Conservation (phyloP, 2,797 vertebrate genomes). For the Lithobates pipiens region DNA sequence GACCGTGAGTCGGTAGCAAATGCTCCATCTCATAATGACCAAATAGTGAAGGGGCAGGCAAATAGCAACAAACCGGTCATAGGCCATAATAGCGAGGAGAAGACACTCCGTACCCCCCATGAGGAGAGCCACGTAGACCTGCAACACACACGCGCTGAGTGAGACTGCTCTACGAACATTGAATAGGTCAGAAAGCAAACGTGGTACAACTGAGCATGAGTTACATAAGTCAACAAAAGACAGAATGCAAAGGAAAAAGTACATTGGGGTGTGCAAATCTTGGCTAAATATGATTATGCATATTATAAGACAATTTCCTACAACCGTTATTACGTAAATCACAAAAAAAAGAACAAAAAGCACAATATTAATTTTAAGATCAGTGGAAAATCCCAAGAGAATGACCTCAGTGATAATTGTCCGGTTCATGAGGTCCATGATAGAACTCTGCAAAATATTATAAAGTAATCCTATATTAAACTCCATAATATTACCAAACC, state of each 20-base stretch:
- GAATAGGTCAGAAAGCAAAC: not conserved
- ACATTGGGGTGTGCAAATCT: conserved; percentile 6
- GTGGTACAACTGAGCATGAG: not conserved
- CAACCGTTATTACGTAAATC: not conserved
- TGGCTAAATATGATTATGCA: too few species aligned
- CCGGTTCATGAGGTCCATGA: not conserved
- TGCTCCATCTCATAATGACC: not conserved
- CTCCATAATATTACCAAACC: too few species aligned
- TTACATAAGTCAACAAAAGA: conserved; percentile 7
- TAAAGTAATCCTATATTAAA: too few species aligned
- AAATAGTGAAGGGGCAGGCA: conserved; percentile 8
- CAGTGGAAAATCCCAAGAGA: not conserved
- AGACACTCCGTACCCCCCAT: conserved; percentile 8
- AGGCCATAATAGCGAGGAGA: not conserved
- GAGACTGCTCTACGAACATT: not conserved
- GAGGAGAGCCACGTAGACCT: not conserved
- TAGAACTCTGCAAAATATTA: too few species aligned
- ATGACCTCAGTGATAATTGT: not conserved
- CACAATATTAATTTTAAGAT: not conserved
- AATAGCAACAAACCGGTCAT: conserved; percentile 24
- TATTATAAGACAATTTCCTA: conserved; percentile 3
- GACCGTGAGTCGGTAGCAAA: not conserved
- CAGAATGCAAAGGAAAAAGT: conserved; percentile 6
- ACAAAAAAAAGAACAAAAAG: not conserved
- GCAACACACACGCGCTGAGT: not conserved